Conservation (phyloP, 2,888 invertebrate genomes). For the Malacosoma neustria region DNA sequence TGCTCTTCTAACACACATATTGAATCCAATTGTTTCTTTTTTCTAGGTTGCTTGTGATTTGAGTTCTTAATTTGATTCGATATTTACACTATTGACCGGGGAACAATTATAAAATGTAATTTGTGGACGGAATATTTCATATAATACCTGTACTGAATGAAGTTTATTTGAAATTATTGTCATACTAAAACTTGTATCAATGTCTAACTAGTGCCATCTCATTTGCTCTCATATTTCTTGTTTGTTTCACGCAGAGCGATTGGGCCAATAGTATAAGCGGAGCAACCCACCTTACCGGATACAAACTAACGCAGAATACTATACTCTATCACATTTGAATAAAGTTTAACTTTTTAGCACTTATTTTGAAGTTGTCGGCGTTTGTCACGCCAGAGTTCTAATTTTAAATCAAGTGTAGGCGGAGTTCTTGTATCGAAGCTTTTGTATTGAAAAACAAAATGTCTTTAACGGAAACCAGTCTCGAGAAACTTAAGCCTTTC, state of each 20-base stretch:
- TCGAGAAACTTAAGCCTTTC: constrained; percentile 72
- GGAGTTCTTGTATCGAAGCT: constrained; percentile 66
- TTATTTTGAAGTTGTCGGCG: constrained; percentile 68
- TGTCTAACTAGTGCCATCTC: constrained; percentile 45
- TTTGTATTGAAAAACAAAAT: constrained; percentile 71
- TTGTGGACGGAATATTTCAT: too few relatives aligned
- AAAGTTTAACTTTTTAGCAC: constrained; percentile 72
- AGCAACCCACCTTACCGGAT: constrained; percentile 69
- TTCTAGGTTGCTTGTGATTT: constrained; percentile 29
- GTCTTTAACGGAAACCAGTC: constrained; percentile 71
- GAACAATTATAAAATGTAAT: too few relatives aligned
- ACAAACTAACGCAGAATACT: constrained; percentile 63
- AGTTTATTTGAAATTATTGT: too few relatives aligned
- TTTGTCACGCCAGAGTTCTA: constrained; percentile 74
- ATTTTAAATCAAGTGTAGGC: constrained; percentile 75
- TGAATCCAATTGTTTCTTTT: constrained; percentile 33
- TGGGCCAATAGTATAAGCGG: constrained; percentile 71
- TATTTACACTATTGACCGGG: constrained; percentile 19
- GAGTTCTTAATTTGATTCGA: constrained; percentile 17
- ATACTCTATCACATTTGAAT: constrained; percentile 62
- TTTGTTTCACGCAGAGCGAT: constrained; percentile 66
- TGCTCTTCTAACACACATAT: constrained; percentile 30
- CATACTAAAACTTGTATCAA: constrained; percentile 1
- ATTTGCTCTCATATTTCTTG: constrained; percentile 61
- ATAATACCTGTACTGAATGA: not conserved